These are phyloP conservation scores for Microcebus tavaratra DNA, from an alignment of 2,113 vertebrate species.

Conservation along the genomic window DNA sequence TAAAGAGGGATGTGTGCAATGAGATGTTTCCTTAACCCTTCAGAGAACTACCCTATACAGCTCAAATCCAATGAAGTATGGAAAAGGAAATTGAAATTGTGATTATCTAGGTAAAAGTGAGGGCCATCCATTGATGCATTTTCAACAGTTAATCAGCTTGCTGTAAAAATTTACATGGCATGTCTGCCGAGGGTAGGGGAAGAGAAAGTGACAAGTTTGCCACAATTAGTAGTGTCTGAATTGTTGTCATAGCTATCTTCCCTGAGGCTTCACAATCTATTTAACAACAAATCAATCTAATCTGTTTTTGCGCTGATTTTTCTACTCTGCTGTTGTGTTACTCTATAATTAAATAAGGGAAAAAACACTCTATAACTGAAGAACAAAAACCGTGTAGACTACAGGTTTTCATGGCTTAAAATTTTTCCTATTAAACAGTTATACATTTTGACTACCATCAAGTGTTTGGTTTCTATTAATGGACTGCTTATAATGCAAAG, in stretches of 20 bases:
- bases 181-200: background rate
- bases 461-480: conserved; percentile 40
- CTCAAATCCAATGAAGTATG: background rate
- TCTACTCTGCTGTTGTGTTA: conserved; percentile 49
- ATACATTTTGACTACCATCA: conserved; percentile 36
- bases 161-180: conserved; percentile 41
- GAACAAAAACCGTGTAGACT: background rate
- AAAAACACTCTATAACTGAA: conserved; percentile 9
- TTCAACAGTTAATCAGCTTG: conserved; percentile 56
- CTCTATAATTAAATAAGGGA: conserved; percentile 17
- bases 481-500: background rate
- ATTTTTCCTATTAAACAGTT: conserved; percentile 29
- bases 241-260: conserved; percentile 49
- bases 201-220: background rate
- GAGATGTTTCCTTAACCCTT: conserved; percentile 39
- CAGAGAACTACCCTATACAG: background rate
- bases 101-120: conserved; percentile 54
- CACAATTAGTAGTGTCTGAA: conserved; percentile 29
- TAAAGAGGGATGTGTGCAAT: background rate
- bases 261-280: conserved; percentile 54
- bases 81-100: conserved; percentile 51
- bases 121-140: background rate
- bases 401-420: conserved; percentile 30
- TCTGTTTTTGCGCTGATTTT: conserved; percentile 66
- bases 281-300: conserved; percentile 74